Conservation (phyloP, 2,113 vertebrate species). For the Tonatia bakeri region DNA sequence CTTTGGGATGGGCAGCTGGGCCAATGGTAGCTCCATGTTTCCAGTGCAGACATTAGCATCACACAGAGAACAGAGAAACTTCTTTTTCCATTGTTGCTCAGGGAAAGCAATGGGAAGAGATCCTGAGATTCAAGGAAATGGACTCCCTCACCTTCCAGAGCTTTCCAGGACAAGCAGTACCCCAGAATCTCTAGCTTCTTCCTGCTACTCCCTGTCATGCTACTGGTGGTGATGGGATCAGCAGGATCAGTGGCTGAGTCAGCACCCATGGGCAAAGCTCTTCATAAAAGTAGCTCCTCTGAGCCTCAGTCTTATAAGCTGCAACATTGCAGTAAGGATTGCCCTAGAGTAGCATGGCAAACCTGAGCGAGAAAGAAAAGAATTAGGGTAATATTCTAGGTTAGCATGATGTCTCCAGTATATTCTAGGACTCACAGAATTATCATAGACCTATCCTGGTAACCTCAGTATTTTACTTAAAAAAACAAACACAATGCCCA, state of each 20-base stretch:
- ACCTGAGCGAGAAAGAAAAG: neutral
- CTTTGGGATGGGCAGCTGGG: neutral
- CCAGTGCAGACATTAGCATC: neutral
- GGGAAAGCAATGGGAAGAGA: neutral
- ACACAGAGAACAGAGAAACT: neutral
- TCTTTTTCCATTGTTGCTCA: neutral
- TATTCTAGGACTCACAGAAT: neutral
- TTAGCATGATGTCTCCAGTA: neutral
- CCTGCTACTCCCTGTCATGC: neutral
- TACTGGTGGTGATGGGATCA: neutral
- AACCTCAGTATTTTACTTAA: neutral
- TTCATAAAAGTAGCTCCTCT: neutral
- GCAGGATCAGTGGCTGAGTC: neutral
- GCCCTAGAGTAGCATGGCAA: neutral
- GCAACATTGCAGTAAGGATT: neutral
- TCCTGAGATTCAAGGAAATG: no score
- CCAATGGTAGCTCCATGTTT: neutral
- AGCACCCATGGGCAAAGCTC: neutral
- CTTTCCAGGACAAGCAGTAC: neutral
- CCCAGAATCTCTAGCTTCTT: neutral
- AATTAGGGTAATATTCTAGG: neutral
- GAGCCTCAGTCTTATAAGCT: neutral
- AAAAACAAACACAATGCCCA: neutral
- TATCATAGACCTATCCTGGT: neutral
- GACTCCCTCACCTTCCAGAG: neutral